Conservation (phyloP, 1,140 invertebrate genomes). For the Zaprionus ghesquierei region DNA sequence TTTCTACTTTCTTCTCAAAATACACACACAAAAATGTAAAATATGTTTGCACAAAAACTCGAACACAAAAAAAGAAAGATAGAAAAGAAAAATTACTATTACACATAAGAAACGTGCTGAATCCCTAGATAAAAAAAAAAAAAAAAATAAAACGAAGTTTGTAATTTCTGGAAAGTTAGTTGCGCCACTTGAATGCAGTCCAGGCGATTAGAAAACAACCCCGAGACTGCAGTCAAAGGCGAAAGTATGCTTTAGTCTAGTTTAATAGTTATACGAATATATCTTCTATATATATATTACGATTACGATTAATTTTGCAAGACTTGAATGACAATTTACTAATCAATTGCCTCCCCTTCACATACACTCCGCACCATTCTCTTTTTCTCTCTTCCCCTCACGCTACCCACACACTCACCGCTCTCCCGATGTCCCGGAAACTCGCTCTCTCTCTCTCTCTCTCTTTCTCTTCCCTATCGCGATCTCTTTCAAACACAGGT, state of each 20-base stretch:
- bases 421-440: background rate
- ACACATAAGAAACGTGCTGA: slow-evolving; percentile 1
- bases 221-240: slow-evolving; percentile 4
- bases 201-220: background rate
- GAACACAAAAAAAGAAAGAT: slow-evolving; percentile 16
- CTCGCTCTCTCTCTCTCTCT: background rate
- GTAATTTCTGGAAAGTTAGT: slow-evolving; percentile 21
- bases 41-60: slow-evolving; percentile 62
- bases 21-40: slow-evolving; percentile 81
- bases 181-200: slow-evolving; percentile 4
- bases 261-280: background rate
- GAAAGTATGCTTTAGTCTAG: slow-evolving; percentile 27
- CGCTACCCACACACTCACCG: slow-evolving; percentile 9
- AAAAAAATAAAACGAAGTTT: slow-evolving; percentile 20
- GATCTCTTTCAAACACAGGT: slow-evolving; percentile 31
- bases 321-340: slow-evolving; percentile 61
- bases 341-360: slow-evolving; percentile 45
- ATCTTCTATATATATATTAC: slow-evolving; percentile 17
- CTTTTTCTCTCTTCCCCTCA: slow-evolving; percentile 9
- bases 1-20: slow-evolving; percentile 48
- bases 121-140: background rate
- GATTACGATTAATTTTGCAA: slow-evolving; percentile 21
- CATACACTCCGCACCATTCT: slow-evolving; percentile 10
- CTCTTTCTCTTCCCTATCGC: background rate
- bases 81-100: slow-evolving; percentile 1